A percentile compares a stretch with the other conserved stretches of the same genome.
phyloP scores from a whole-genome alignment of 2,797 vertebrate species.

The Apodemus agrarius region DNA sequence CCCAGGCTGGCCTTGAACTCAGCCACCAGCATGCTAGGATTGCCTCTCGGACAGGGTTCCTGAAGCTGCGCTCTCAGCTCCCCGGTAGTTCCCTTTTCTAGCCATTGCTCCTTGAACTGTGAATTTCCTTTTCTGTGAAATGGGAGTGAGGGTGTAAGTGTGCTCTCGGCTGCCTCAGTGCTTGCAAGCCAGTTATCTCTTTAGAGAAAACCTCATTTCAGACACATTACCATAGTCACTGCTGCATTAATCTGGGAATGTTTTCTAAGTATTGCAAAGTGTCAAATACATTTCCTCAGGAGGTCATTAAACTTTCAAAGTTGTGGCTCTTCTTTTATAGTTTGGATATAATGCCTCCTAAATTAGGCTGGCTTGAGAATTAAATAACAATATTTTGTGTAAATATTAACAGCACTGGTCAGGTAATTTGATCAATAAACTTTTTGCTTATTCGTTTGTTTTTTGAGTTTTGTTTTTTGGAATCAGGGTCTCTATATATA shows the following conservation, averaged over 20 bases:
- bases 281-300: conserved; percentile 8
- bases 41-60: neutral
- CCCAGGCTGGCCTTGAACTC: neutral
- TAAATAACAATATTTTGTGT: conserved; percentile 8
- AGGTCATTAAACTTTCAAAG: conserved; percentile 11
- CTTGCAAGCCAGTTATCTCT: conserved; percentile 18
- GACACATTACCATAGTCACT: neutral
- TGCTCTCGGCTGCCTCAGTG: conserved; percentile 3
- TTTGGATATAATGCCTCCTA: conserved; percentile 17
- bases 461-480: neutral
- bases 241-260: neutral
- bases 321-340: conserved; percentile 3
- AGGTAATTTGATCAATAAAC: conserved; percentile 22
- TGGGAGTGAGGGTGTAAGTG: neutral
- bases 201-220: conserved; percentile 20
- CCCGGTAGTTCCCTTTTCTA: neutral
- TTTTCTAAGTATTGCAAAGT: conserved; percentile 46
- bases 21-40: neutral
- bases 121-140: neutral
- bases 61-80: conserved; percentile 48
- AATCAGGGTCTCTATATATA: neutral
- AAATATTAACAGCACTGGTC: conserved; percentile 5
- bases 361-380: conserved; percentile 6
- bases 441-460: neutral
- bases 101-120: neutral